Conservation (phyloP, 1,140 invertebrate species). For the Goniozus legneri region DNA sequence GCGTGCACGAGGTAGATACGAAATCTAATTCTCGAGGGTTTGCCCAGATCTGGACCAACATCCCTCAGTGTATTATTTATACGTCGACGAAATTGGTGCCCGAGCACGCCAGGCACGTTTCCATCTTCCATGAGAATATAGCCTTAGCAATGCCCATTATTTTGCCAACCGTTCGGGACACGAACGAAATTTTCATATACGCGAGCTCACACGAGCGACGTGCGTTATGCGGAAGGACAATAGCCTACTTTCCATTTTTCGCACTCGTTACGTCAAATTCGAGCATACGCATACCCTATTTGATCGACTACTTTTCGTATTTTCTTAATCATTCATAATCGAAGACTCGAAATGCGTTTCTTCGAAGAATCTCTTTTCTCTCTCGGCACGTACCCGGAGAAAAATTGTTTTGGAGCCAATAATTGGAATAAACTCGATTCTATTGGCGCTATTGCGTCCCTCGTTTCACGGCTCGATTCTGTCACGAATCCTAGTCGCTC, state of each 20-base stretch:
- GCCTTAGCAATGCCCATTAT: slow-evolving; percentile 24
- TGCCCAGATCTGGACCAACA: slow-evolving; percentile 32
- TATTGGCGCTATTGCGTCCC: slow-evolving; percentile 20
- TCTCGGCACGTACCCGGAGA: no score
- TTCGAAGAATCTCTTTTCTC: no score
- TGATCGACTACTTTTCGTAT: no score
- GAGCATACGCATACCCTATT: no score
- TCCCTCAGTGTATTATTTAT: slow-evolving; percentile 50
- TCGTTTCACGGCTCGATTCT: slow-evolving; percentile 55
- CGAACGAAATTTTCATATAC: slow-evolving; percentile 35
- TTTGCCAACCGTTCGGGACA: slow-evolving; percentile 27
- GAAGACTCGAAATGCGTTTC: no score
- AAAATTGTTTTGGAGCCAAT: slow-evolving; percentile 36
- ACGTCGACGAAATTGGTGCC: slow-evolving; percentile 44
- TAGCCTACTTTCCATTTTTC: no score
- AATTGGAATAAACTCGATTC: slow-evolving; percentile 45
- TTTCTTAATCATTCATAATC: no score
- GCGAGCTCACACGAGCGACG: neutral
- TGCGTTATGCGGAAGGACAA: no score
- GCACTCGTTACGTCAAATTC: no score
- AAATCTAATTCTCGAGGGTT: slow-evolving; percentile 48
- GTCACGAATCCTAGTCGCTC: slow-evolving; percentile 46
- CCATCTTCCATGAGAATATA: slow-evolving; percentile 24
- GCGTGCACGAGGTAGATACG: slow-evolving; percentile 37
- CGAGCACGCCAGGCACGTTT: slow-evolving; percentile 46